Conservation (phyloP, 2,888 invertebrate species). For the Tridacna gigas region DNA sequence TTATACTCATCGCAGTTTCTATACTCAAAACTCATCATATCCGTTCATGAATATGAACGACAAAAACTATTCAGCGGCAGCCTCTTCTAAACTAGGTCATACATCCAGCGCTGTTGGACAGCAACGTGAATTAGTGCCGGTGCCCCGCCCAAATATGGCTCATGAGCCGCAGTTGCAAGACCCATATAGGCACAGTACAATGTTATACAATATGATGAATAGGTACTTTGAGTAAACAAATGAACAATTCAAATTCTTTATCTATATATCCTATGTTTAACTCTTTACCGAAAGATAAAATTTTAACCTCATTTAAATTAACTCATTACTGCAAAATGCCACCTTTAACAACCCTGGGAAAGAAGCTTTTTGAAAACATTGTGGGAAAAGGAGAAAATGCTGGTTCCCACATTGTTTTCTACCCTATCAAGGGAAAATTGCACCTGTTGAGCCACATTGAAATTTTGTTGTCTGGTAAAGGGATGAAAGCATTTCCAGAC, state of each 20-base stretch:
- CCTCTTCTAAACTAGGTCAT: slow-evolving; percentile 73
- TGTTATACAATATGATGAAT: slow-evolving; percentile 84
- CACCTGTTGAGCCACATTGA: neutral
- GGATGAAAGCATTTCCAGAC: too few relatives aligned
- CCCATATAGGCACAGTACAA: slow-evolving; percentile 80
- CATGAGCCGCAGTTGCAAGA: slow-evolving; percentile 80
- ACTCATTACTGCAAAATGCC: too few relatives aligned
- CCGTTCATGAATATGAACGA: slow-evolving; percentile 82
- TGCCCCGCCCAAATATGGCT: slow-evolving; percentile 75
- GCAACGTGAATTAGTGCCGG: slow-evolving; percentile 77
- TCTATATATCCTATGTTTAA: neutral
- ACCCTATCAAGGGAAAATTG: too few relatives aligned
- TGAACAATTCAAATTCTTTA: neutral
- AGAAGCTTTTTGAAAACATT: too few relatives aligned
- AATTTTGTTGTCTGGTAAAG: too few relatives aligned
- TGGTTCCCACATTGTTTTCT: too few relatives aligned
- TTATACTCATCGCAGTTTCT: slow-evolving; percentile 78
- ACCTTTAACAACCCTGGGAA: too few relatives aligned
- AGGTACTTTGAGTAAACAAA: slow-evolving; percentile 73
- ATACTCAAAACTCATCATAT: slow-evolving; percentile 80
- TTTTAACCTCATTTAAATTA: too few relatives aligned
- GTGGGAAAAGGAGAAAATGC: too few relatives aligned
- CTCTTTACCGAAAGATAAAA: neutral
- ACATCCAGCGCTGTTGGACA: slow-evolving; percentile 74
- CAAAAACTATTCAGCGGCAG: slow-evolving; percentile 80